Conservation (phyloP, 1,140 invertebrate genomes). For the Ericerus pela region DNA sequence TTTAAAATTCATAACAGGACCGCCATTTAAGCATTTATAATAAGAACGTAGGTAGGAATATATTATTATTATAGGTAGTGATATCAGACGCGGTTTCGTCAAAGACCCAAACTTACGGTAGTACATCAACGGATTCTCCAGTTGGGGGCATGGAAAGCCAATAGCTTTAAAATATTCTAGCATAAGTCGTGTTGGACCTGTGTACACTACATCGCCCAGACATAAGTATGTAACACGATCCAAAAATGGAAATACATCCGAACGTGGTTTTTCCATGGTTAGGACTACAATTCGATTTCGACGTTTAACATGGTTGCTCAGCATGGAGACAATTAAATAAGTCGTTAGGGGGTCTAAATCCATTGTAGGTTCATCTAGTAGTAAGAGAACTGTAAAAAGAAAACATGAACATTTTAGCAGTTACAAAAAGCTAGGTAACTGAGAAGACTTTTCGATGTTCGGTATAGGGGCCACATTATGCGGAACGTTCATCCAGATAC, state of each 20-base stretch:
- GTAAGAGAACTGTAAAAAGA: conserved; percentile 50
- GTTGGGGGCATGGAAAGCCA: conserved; percentile 80
- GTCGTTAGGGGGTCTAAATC: conserved; percentile 81
- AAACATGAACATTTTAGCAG: too few relatives aligned
- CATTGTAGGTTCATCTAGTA: conserved; percentile 81
- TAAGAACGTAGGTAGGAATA: too few relatives aligned
- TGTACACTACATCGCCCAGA: conserved; percentile 78
- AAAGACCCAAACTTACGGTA: conserved; percentile 55
- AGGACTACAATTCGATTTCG: conserved; percentile 73
- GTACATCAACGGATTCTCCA: conserved; percentile 87
- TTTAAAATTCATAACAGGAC: too few relatives aligned
- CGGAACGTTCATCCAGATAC: too few relatives aligned
- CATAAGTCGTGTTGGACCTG: conserved; percentile 73
- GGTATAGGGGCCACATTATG: too few relatives aligned
- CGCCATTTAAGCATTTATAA: too few relatives aligned
- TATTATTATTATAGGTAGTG: too few relatives aligned
- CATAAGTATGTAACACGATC: conserved; percentile 72
- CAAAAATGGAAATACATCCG: conserved; percentile 82
- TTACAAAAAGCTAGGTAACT: too few relatives aligned
- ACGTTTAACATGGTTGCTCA: conserved; percentile 81
- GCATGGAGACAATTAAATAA: conserved; percentile 78
- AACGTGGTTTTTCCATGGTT: conserved; percentile 83
- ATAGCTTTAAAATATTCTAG: conserved; percentile 81
- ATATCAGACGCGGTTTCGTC: too few relatives aligned
- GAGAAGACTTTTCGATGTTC: too few relatives aligned